These are phyloP conservation scores for Pissodes strobi DNA, from an alignment of 1,140 invertebrate species.

Conservation along the genomic window DNA sequence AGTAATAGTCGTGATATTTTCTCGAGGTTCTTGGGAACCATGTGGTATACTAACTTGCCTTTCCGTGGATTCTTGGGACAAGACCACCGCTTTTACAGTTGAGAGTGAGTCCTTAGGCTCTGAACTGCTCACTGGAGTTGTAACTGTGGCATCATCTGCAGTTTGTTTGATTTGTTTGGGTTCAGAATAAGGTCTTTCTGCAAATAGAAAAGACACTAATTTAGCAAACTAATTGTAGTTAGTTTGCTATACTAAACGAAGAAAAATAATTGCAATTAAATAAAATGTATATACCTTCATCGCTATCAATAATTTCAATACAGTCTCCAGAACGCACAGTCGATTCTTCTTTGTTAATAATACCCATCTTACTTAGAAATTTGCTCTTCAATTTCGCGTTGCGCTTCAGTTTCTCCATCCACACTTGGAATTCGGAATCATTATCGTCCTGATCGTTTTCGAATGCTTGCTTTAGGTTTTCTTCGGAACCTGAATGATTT, in stretches of 20 bases:
- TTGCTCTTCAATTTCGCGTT: slow-evolving; percentile 18
- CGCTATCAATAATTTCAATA: slow-evolving; percentile 31
- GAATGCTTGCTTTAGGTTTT: neutral
- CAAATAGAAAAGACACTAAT: neutral
- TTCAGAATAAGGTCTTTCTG: neutral
- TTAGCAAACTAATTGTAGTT: neutral
- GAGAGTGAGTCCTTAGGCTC: too few species aligned
- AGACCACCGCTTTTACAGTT: neutral
- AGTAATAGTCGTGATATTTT: too few species aligned
- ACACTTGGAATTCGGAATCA: slow-evolving; percentile 15
- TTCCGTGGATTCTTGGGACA: neutral
- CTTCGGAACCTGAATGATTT: neutral
- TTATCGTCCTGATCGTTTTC: slow-evolving; percentile 16
- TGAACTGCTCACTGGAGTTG: too few species aligned
- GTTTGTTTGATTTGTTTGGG: neutral
- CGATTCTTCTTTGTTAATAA: slow-evolving; percentile 14
- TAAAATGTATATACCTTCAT: slow-evolving; percentile 15
- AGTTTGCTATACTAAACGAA: neutral
- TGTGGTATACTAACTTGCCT: neutral
- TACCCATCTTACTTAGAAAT: slow-evolving; percentile 25
- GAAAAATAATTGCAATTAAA: neutral
- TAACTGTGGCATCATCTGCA: too few species aligned
- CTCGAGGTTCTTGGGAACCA: too few species aligned
- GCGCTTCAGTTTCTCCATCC: slow-evolving; percentile 20
- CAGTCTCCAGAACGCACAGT: neutral